Conservation (phyloP, 2,113 vertebrate genomes). For the Gallinago media region DNA sequence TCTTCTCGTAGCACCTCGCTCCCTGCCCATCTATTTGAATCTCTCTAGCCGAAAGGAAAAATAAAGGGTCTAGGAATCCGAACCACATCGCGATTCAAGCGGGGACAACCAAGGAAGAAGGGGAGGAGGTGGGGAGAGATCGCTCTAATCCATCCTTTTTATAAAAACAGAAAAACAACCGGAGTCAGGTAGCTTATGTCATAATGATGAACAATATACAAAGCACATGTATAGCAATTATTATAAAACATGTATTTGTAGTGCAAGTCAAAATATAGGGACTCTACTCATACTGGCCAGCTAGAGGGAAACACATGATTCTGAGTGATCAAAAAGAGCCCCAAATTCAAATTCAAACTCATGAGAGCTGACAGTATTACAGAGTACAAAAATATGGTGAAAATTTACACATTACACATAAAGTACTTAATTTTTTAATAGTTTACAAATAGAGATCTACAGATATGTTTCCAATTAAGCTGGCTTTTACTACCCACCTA, state of each 20-base stretch:
- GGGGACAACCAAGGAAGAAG: background rate
- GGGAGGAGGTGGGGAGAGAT: background rate
- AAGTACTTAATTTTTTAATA: constrained; percentile 80
- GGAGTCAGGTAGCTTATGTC: constrained; percentile 76
- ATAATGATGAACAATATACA: constrained; percentile 76
- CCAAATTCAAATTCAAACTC: constrained; percentile 77
- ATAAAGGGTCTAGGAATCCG: background rate
- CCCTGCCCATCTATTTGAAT: background rate
- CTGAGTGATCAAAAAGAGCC: constrained; percentile 75
- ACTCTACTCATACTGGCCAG: constrained; percentile 81
- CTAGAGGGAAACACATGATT: constrained; percentile 77
- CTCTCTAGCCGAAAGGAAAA: background rate
- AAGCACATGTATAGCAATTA: constrained; percentile 74
- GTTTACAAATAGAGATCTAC: constrained; percentile 80
- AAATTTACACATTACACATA: constrained; percentile 81
- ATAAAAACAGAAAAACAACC: constrained; percentile 46
- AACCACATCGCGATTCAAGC: background rate
- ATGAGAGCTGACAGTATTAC: constrained; percentile 78
- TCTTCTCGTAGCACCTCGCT: background rate
- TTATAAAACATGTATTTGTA: constrained; percentile 80
- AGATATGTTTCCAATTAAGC: constrained; percentile 82
- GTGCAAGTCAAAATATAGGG: constrained; percentile 83
- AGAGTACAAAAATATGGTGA: constrained; percentile 81
- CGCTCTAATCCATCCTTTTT: constrained; percentile 47
- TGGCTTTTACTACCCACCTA: constrained; percentile 79